A percentile compares a stretch with the other conserved stretches of the same genome.
Conservation (phyloP, 2,113 vertebrate species). For the Rhadina sibilatrix region DNA sequence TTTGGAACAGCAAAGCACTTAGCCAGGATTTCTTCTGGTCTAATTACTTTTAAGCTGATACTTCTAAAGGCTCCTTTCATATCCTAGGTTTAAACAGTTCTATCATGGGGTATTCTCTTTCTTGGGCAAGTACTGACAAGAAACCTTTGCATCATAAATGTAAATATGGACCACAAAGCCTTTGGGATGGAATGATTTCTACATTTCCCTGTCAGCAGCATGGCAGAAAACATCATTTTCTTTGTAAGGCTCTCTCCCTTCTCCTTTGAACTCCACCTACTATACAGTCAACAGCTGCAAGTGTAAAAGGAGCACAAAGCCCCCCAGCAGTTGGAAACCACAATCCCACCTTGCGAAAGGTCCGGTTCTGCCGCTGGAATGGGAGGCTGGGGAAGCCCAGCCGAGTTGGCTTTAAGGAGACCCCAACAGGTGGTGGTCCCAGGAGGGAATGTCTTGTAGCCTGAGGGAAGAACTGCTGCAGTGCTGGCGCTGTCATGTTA, state of each 20-base stretch:
- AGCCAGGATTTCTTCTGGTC: not conserved
- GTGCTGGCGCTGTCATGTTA: constrained; percentile 85
- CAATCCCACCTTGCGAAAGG: constrained; percentile 79
- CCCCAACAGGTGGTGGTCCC: constrained; percentile 90
- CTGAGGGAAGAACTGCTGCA: constrained; percentile 91
- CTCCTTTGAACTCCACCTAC: not conserved
- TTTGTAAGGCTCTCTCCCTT: not conserved
- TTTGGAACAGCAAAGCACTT: not conserved
- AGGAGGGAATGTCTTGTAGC: constrained; percentile 89
- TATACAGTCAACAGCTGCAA: not conserved
- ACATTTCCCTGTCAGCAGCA: not conserved
- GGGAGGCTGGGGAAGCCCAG: constrained; percentile 82
- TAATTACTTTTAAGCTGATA: not conserved
- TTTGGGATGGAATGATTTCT: not conserved
- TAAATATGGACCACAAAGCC: not conserved
- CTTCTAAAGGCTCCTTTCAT: not conserved
- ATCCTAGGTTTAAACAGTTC: not conserved
- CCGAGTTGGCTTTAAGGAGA: constrained; percentile 86
- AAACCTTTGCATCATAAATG: not conserved
- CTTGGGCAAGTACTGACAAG: not conserved
- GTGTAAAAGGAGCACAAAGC: not conserved
- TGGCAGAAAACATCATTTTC: not conserved
- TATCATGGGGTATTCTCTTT: not conserved
- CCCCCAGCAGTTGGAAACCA: not conserved
- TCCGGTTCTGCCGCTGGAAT: constrained; percentile 82